Evolutionary conservation across 30 jellyfish, hydroid and myxozoan species (phyloP), one percentile per base, ranked within the genome.

Genomic region (Sanderia malayensis): DNA sequence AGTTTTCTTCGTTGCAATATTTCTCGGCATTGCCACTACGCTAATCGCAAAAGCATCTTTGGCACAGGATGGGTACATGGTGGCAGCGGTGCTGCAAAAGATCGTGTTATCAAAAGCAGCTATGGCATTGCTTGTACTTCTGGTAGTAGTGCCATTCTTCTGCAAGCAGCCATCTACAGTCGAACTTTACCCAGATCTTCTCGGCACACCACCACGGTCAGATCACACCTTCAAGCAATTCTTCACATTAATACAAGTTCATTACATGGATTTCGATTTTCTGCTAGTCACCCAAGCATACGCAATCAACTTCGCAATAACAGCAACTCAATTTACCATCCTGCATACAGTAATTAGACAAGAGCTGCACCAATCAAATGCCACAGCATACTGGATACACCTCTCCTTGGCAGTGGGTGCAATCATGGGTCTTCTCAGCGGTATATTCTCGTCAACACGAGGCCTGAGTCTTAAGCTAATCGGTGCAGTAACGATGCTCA

Each of bases 361-460:
- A 25, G 27, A 30, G 0, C 24, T 71, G 0, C 72, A 62, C 15
- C 53, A 13, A 2, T 8, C 11, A 0, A 41, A 22, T 23, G 23
- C 55, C 10, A 15, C 58, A 21, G 4, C 29, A 15, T 65, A 49
- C 37, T 53, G 71, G 71, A 34, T 71, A 19, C 55, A 46, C 31
- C 44, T 33, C 34, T 26, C 61, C 3, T 44, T 65, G 11, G 13
- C 69, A 6, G 29, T 53, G 32, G 60, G 55, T 9, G 83, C 44
- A 0, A 22, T 58, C 2, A 19, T 71, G 32, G 83, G 83, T 9
- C 28, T 71, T 61, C 37, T 71, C 83, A 30, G 71, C 24, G 83
- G 83, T 8, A 57, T 61, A n/a, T 20, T 25, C 19, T 1, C 52
- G 21, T 18, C 52, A 22, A 55, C 28, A 28, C 8, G 59, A 8